Base-by-base conservation (phyloP, 2,113 vertebrate species). In the Myotis brandtii region DNA sequence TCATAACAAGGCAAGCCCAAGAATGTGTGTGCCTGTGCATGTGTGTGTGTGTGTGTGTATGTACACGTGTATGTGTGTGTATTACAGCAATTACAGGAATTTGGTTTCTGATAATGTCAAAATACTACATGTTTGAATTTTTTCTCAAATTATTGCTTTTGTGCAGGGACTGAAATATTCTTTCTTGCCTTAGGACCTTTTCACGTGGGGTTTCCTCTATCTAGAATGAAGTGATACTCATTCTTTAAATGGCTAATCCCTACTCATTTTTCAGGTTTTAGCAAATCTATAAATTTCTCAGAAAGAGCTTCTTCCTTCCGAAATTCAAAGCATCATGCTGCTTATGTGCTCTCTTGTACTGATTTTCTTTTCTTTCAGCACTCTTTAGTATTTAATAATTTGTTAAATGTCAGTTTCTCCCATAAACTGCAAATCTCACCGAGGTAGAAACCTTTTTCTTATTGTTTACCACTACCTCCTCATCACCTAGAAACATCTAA, bases 371-470 rank as follows among this genome's bases (percentile, higher is more conserved):
- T 83, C 67, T 9, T 40, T 87, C n/a, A 66, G 43, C 4, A 16
- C 30, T 73, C 16, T 70, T 37, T 14, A 64, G 16, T 13, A 27
- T 84, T 82, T 70, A 14, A 85, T 62, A 12, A 52, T 62, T 59
- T 90, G 25, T 73, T 91, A 89, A 87, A 79, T 69, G 56, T 75
- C 70, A 94, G 34, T 91, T 94, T 96, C 34, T 93, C 34, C 67
- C 43, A 37, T 21, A 93, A 95, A 56, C 2, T 66, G 1, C 37
- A n/a, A 14, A 86, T 5, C 82, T 52, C 34, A 6, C 2, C 30
- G 62, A 52, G 21, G 20, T 37, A 69, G 17, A 3, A 5, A n/a
- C 21, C 21, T 82, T 79, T 92, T 21, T 9, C 64, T 40, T 75
- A 87, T 56, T 81, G n/a, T 56, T 96, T 76, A 77, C 46, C 62